A percentile compares a stretch with the other conserved stretches of the same genome.
Evolutionary conservation across 2,113 vertebrate genomes (phyloP).

Genomic region (Gadus macrocephalus): DNA sequence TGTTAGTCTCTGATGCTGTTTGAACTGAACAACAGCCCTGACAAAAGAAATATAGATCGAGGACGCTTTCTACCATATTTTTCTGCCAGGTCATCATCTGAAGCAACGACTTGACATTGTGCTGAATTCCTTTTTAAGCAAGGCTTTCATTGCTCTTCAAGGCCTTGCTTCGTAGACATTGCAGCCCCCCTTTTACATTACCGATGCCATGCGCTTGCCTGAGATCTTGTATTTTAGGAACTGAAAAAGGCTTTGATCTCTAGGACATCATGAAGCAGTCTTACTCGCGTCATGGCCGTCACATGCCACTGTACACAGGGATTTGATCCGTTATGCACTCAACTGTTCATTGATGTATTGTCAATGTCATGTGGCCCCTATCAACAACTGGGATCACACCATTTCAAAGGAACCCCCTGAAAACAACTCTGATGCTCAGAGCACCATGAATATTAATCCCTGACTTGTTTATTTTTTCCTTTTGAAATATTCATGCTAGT

Average conservation of each 20-base stretch:
- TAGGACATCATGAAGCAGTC: conserved; percentile 25
- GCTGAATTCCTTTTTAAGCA: no score
- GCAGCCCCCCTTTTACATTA: conserved; percentile 6
- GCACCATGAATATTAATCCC: conserved; percentile 72
- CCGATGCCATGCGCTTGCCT: background rate
- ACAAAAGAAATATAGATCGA: no score
- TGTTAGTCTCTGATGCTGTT: no score
- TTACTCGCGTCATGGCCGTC: conserved; percentile 22
- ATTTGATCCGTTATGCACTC: conserved; percentile 59
- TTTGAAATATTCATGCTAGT: conserved; percentile 72
- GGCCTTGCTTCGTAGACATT: conserved; percentile 8
- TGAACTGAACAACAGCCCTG: no score
- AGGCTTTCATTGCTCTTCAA: conserved; percentile 1
- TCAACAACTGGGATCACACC: conserved; percentile 49
- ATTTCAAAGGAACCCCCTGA: conserved; percentile 57
- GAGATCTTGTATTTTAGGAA: conserved; percentile 11
- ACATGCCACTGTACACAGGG: conserved; percentile 26
- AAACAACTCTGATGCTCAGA: conserved; percentile 56
- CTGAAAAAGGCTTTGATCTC: conserved; percentile 32
- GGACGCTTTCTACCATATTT: no score
- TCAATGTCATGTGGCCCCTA: conserved; percentile 33
- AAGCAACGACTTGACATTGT: no score
- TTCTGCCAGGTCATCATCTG: no score
- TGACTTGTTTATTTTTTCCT: conserved; percentile 66
- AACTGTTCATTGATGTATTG: conserved; percentile 59